These are phyloP conservation scores for Corydoras maculifer DNA, from an alignment of 2,113 vertebrate species.

Conservation along the genomic window DNA sequence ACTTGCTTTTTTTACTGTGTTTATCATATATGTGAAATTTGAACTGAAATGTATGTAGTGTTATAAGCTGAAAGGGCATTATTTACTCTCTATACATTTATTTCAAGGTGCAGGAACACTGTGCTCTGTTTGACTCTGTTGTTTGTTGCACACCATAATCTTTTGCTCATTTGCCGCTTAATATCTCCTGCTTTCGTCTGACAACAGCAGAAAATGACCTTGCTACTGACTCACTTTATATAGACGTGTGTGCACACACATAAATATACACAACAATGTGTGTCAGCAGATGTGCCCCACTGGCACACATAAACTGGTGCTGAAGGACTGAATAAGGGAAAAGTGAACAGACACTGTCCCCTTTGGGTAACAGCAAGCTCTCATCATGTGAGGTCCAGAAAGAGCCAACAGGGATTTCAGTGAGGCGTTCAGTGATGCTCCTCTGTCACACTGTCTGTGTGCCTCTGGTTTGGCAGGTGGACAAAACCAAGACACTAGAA, in stretches of 20 bases:
- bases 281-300: background rate
- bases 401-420: too few species aligned
- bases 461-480: conserved; percentile 20
- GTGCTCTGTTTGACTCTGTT: too few species aligned
- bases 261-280: conserved; percentile 1
- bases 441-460: conserved; percentile 1
- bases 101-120: too few species aligned
- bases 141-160: too few species aligned
- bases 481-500: conserved; percentile 16
- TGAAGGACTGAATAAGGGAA: background rate
- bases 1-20: too few species aligned
- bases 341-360: conserved; percentile 11
- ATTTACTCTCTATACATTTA: too few species aligned
- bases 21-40: too few species aligned
- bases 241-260: conserved; percentile 1
- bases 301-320: conserved; percentile 8
- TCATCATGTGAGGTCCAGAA: background rate
- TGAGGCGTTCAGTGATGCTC: conserved; percentile 10
- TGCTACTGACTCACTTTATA: background rate
- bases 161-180: too few species aligned
- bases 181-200: too few species aligned
- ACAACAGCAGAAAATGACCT: too few species aligned
- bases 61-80: too few species aligned
- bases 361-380: conserved; percentile 27
- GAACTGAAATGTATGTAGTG: too few species aligned